These are phyloP conservation scores for Seladonia tumulorum DNA, from an alignment of 2,888 invertebrate species.

Conservation along the genomic window DNA sequence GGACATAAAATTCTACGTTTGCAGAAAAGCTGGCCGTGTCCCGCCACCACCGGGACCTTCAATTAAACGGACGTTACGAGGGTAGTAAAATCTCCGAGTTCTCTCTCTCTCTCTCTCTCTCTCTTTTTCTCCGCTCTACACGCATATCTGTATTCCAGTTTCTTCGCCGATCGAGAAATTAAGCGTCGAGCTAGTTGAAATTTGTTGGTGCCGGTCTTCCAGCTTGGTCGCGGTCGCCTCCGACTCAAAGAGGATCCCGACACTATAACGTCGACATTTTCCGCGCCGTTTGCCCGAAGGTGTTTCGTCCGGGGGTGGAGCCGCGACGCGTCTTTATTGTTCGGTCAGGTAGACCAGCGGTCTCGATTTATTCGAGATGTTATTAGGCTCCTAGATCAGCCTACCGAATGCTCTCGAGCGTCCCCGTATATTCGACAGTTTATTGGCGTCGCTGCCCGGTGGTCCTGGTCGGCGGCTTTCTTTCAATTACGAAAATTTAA, in stretches of 20 bases:
- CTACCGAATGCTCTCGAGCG: slow-evolving; percentile 51
- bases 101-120: not conserved
- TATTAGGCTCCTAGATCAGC: slow-evolving; percentile 67
- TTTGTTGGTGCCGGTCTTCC: not conserved
- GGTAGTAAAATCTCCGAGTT: slow-evolving; percentile 22
- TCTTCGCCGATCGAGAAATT: not conserved
- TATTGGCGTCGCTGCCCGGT: slow-evolving; percentile 74
- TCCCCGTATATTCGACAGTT: slow-evolving; percentile 77
- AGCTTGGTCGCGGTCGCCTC: slow-evolving; percentile 7
- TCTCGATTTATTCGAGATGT: slow-evolving; percentile 55
- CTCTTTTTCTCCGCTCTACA: not conserved
- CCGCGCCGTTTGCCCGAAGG: slow-evolving; percentile 39
- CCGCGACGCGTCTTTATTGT: slow-evolving; percentile 63
- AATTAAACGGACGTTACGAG: slow-evolving; percentile 44
- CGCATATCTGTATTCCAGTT: not conserved
- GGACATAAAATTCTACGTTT: slow-evolving; percentile 50
- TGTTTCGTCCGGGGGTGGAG: slow-evolving; percentile 40
- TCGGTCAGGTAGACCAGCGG: slow-evolving; percentile 58
- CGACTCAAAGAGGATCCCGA: slow-evolving; percentile 16
- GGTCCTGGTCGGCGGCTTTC: slow-evolving; percentile 77
- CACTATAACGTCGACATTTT: slow-evolving; percentile 45
- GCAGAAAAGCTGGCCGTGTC: slow-evolving; percentile 23
- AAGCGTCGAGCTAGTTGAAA: slow-evolving; percentile 4
- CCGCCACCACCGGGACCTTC: not conserved
- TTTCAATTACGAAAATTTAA: slow-evolving; percentile 78